Conservation (phyloP, 1,140 invertebrate species). For the Diabrotica undecimpunctata region DNA sequence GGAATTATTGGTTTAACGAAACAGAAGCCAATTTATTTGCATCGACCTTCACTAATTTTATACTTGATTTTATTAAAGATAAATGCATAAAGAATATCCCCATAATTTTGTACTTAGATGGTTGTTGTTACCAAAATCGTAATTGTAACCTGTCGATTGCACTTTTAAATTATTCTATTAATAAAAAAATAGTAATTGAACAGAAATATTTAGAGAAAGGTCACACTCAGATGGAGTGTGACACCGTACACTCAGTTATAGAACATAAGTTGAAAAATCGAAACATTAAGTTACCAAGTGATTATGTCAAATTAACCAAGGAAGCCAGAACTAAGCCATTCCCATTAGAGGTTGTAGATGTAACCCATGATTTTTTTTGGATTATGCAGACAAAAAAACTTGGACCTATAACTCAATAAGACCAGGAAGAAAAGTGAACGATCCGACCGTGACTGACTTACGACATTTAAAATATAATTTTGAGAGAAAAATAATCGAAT, state of each 20-base stretch:
- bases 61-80: constrained; percentile 11
- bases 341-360: too few species aligned
- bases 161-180: constrained; percentile 34
- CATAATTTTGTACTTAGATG: constrained; percentile 10
- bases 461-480: too few species aligned
- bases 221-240: constrained; percentile 49
- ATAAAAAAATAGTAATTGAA: constrained; percentile 37
- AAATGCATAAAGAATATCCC: constrained; percentile 9
- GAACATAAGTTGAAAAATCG: background rate
- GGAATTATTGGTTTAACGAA: constrained; percentile 22
- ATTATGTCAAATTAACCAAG: background rate
- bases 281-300: background rate
- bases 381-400: too few species aligned
- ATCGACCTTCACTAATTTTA: constrained; percentile 41
- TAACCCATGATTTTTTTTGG: too few species aligned
- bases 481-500: too few species aligned
- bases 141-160: constrained; percentile 44
- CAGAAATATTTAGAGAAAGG: constrained; percentile 48
- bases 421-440: too few species aligned
- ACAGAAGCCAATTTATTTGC: constrained; percentile 43
- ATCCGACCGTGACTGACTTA: too few species aligned
- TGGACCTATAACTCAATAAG: too few species aligned
- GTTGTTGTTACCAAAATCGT: constrained; percentile 38
- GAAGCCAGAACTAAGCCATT: background rate
- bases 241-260: constrained; percentile 42